Percentiles rank a stretch among this genome's conserved stretches.
Evolutionary conservation across 2,113 vertebrate genomes (phyloP).

Genomic region (Pangasianodon gigas): DNA sequence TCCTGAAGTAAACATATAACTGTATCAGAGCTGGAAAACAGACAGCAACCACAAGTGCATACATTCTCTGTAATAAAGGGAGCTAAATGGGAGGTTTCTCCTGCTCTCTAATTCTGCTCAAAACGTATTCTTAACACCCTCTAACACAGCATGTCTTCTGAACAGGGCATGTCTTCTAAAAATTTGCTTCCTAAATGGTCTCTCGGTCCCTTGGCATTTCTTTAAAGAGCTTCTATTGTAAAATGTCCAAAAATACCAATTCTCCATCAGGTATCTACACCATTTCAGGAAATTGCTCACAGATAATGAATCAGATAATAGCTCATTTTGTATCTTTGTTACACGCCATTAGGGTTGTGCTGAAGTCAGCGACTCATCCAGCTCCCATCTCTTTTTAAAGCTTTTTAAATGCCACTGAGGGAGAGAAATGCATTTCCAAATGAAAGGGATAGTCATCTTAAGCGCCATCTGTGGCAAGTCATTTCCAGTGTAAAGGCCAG

Average conservation of each 20-base stretch:
- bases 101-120: neutral
- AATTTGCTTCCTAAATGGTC: slow-evolving; percentile 13
- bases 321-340: neutral
- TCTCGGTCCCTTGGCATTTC: neutral
- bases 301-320: neutral
- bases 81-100: neutral
- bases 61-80: neutral
- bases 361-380: neutral
- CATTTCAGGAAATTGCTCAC: neutral
- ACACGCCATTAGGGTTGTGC: neutral
- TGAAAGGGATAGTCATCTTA: slow-evolving; percentile 3
- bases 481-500: neutral
- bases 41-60: neutral
- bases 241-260: neutral
- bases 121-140: neutral
- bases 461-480: slow-evolving; percentile 18
- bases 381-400: neutral
- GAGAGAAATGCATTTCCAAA: slow-evolving; percentile 17
- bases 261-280: neutral
- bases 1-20: neutral
- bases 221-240: neutral
- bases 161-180: neutral
- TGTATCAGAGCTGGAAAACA: neutral
- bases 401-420: slow-evolving; percentile 3
- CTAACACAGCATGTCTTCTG: neutral